Evolutionary conservation across 2,888 invertebrate genomes (phyloP).

Genomic region (Coecobrya sp.): DNA sequence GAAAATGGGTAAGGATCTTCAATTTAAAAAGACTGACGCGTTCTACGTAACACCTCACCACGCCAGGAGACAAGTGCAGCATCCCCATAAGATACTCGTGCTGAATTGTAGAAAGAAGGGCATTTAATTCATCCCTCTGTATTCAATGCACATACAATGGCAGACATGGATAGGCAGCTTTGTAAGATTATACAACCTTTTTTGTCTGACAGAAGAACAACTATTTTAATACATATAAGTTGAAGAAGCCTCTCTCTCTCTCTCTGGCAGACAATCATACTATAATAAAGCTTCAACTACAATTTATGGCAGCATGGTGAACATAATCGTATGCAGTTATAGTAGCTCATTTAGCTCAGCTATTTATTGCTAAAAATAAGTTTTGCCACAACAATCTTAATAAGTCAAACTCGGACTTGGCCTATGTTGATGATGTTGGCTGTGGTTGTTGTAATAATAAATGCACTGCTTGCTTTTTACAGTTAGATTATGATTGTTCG

Average conservation of each 20-base stretch:
- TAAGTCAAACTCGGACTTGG: conserved; percentile 37
- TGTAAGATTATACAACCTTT: neutral
- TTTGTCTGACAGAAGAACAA: neutral
- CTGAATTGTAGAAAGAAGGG: conserved; percentile 6
- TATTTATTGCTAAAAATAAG: conserved; percentile 47
- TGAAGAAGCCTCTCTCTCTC: neutral
- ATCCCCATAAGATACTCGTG: neutral
- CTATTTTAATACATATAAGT: neutral
- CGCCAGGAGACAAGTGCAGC: conserved; percentile 6
- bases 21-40: conserved; percentile 6
- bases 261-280: too few relatives aligned
- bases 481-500: conserved; percentile 64
- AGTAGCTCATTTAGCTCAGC: neutral
- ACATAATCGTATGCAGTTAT: conserved; percentile 1
- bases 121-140: conserved; percentile 37
- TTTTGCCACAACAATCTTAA: conserved; percentile 23
- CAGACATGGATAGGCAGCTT: neutral
- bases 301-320: neutral
- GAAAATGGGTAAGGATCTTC: conserved; percentile 41
- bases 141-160: conserved; percentile 36
- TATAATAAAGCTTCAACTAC: neutral
- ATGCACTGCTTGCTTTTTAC: conserved; percentile 53
- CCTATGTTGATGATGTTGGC: conserved; percentile 16
- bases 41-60: conserved; percentile 1
- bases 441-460: conserved; percentile 21